phyloP scores from a whole-genome alignment of 2,113 vertebrate genomes.

The Scalopus aquaticus region DNA sequence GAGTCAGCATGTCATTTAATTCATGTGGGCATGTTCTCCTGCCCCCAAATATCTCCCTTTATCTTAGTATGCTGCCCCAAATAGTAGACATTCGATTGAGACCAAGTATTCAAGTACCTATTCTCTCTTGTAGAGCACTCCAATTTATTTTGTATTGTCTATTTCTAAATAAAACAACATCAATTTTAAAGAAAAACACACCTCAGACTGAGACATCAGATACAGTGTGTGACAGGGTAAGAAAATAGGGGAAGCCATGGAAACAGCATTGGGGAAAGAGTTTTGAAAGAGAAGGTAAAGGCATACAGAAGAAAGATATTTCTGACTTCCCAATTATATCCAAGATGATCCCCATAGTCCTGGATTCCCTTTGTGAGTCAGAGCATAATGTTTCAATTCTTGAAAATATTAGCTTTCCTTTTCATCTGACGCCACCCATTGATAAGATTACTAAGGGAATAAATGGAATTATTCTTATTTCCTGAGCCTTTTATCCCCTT shows the following conservation, averaged over 20 bases:
- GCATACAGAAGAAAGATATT: not conserved
- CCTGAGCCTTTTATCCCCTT: constrained; percentile 74
- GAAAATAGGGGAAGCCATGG: not conserved
- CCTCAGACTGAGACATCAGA: not conserved
- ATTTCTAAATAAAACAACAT: not conserved
- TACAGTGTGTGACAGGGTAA: not conserved
- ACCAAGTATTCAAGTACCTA: not conserved
- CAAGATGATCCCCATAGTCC: not conserved
- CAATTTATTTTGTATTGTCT: not conserved
- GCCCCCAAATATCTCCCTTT: not conserved
- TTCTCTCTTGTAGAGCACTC: not conserved
- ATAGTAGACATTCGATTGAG: not conserved
- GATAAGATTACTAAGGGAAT: constrained; percentile 70
- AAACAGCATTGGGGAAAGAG: not conserved
- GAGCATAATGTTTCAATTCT: constrained; percentile 72
- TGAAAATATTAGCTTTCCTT: constrained; percentile 66
- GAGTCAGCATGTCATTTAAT: not conserved
- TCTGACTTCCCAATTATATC: not conserved
- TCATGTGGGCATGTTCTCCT: not conserved
- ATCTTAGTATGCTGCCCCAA: not conserved
- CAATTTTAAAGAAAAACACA: not conserved
- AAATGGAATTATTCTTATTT: constrained; percentile 76
- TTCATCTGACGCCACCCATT: constrained; percentile 67
- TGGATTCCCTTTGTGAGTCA: constrained; percentile 61
- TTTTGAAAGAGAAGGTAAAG: not conserved